A percentile compares a stretch with the other conserved stretches of the same genome.
Conservation (phyloP, 2,797 vertebrate species). For the Aphelocoma californica region DNA sequence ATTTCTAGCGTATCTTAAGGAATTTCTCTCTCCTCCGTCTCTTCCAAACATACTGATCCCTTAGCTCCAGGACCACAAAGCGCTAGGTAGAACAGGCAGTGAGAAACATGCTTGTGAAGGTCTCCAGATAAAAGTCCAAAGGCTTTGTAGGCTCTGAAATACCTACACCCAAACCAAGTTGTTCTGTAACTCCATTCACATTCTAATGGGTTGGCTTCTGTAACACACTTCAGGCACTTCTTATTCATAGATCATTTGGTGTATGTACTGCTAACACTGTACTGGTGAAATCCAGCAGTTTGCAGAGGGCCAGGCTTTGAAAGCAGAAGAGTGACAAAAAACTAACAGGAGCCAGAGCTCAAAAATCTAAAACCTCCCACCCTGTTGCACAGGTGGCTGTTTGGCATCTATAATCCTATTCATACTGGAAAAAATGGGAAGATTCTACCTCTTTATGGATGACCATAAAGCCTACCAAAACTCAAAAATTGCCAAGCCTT, state of each 20-base stretch:
- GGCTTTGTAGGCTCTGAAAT: neutral
- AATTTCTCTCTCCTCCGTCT: neutral
- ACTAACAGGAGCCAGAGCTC: conserved; percentile 50
- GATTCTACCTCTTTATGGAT: neutral
- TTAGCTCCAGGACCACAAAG: neutral
- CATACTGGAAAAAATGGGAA: neutral
- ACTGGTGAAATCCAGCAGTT: neutral
- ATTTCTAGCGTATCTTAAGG: neutral
- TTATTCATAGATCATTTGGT: neutral
- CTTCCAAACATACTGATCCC: neutral
- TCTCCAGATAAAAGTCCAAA: neutral
- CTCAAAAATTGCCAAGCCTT: neutral
- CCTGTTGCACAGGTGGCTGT: conserved; percentile 20
- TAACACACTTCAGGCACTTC: neutral
- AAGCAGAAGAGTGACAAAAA: conserved; percentile 39
- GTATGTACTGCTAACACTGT: neutral
- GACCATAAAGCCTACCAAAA: neutral
- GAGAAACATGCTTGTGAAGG: neutral
- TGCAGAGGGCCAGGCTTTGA: conserved; percentile 53
- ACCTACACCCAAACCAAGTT: neutral
- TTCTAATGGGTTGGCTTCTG: neutral
- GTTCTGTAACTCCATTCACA: neutral
- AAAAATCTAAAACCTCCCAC: conserved; percentile 36
- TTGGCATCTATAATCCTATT: neutral
- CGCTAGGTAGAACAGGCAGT: neutral